A percentile compares a stretch with the other conserved stretches of the same genome.
These are phyloP conservation scores for Rhadinocentrus ornatus DNA, from an alignment of 2,797 vertebrate species.

Conservation along the genomic window DNA sequence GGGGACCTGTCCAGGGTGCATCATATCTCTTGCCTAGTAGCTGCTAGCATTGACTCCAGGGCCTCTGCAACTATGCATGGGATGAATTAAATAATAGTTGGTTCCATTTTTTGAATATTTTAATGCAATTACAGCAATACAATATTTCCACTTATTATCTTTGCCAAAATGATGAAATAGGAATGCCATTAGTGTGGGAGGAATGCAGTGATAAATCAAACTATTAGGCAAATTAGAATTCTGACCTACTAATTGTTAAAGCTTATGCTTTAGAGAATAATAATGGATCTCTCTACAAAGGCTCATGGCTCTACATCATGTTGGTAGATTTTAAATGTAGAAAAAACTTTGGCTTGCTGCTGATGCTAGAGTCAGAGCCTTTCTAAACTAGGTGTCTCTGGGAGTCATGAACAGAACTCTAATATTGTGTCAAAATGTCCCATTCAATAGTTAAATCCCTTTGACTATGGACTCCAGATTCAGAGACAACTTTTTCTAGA, in stretches of 20 bases:
- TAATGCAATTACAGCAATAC: not conserved
- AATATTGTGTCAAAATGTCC: not conserved
- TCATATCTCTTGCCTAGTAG: no score
- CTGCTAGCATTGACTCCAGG: no score
- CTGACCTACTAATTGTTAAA: not conserved
- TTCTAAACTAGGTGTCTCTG: not conserved
- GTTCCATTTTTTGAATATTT: not conserved
- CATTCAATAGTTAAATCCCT: constrained; percentile 4
- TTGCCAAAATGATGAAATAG: not conserved
- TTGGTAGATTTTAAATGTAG: not conserved
- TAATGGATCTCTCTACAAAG: not conserved
- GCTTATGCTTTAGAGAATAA: not conserved
- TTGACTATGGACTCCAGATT: constrained; percentile 9
- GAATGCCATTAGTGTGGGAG: not conserved
- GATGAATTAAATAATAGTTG: not conserved
- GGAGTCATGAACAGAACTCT: not conserved
- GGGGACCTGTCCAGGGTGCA: no score
- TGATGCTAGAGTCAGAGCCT: not conserved
- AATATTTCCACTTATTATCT: not conserved
- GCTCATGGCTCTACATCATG: not conserved
- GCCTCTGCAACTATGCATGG: no score
- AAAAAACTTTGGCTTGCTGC: not conserved
- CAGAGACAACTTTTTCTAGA: constrained; percentile 6
- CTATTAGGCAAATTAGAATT: not conserved
- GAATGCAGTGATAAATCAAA: not conserved